These are phyloP conservation scores for Chrysogorgia sp. DNA, from an alignment of 92 coral and sea anemone genomes.

Conservation along the genomic window DNA sequence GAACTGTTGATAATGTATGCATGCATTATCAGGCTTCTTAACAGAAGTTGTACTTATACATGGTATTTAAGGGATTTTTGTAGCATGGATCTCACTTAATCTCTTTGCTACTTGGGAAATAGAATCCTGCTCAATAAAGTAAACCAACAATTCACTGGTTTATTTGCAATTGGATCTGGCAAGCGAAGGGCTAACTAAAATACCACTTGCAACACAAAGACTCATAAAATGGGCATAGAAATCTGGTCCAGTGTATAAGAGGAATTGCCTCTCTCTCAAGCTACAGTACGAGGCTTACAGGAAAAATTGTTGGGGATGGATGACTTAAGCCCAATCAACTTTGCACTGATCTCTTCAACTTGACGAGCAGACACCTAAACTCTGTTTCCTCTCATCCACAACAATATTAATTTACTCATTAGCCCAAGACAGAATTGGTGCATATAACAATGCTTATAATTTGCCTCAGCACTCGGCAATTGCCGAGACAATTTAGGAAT, in stretches of 20 bases:
- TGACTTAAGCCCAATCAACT: no score
- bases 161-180: constrained; percentile 8
- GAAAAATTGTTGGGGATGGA: no score
- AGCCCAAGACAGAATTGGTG: no score
- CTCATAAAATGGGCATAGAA: constrained; percentile 23
- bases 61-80: background rate
- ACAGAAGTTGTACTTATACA: background rate
- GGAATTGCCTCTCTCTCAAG: no score
- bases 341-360: no score
- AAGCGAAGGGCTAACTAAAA: constrained; percentile 24
- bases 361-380: no score
- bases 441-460: no score
- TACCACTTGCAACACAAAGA: constrained; percentile 21
- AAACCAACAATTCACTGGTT: constrained; percentile 24
- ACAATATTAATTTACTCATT: no score
- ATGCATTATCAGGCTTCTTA: constrained; percentile 20
- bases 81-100: constrained; percentile 3
- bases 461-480: no score
- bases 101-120: constrained; percentile 27
- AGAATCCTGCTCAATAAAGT: constrained; percentile 36
- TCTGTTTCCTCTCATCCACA: no score
- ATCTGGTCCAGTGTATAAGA: background rate
- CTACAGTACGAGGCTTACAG: no score
- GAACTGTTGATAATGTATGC: background rate
- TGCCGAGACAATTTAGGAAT: no score